Evolutionary conservation across 1,140 invertebrate genomes (phyloP).

Genomic region (Drosophila pectinifera): DNA sequence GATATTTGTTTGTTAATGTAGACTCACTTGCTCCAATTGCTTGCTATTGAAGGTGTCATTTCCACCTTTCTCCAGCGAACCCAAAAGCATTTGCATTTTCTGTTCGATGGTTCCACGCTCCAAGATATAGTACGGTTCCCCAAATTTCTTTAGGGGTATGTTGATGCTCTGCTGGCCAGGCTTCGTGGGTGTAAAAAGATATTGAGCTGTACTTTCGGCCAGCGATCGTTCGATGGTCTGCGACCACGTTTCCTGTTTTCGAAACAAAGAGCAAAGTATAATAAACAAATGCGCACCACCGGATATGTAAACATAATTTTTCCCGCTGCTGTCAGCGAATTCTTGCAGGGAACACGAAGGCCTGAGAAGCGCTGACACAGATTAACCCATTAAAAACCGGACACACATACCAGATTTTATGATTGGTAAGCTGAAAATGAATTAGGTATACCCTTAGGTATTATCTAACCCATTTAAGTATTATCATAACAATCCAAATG

Average conservation of each 20-base stretch:
- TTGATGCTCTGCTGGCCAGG: slow-evolving; percentile 60
- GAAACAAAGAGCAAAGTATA: slow-evolving; percentile 17
- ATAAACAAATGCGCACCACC: slow-evolving; percentile 49
- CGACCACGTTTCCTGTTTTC: slow-evolving; percentile 75
- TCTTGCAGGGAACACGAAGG: slow-evolving; percentile 38
- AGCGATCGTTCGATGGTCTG: slow-evolving; percentile 71
- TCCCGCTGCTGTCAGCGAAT: slow-evolving; percentile 47
- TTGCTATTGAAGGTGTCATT: slow-evolving; percentile 68
- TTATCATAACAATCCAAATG: not conserved
- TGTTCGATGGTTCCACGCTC: slow-evolving; percentile 74
- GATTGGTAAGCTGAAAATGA: not conserved
- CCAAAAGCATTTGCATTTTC: slow-evolving; percentile 70
- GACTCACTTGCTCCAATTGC: slow-evolving; percentile 71
- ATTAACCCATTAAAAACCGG: slow-evolving; percentile 36
- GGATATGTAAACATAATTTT: slow-evolving; percentile 44
- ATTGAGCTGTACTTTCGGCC: slow-evolving; percentile 75
- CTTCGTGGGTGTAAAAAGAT: slow-evolving; percentile 71
- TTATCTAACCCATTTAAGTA: not conserved
- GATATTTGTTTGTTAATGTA: not conserved
- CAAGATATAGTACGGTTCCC: slow-evolving; percentile 76
- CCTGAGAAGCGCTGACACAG: slow-evolving; percentile 46
- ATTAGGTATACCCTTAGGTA: not conserved
- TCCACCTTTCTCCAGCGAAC: slow-evolving; percentile 48
- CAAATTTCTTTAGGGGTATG: slow-evolving; percentile 62
- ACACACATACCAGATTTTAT: not conserved